Base-by-base conservation (phyloP, 1,140 invertebrate genomes). In the Cyclargus thomasi region DNA sequence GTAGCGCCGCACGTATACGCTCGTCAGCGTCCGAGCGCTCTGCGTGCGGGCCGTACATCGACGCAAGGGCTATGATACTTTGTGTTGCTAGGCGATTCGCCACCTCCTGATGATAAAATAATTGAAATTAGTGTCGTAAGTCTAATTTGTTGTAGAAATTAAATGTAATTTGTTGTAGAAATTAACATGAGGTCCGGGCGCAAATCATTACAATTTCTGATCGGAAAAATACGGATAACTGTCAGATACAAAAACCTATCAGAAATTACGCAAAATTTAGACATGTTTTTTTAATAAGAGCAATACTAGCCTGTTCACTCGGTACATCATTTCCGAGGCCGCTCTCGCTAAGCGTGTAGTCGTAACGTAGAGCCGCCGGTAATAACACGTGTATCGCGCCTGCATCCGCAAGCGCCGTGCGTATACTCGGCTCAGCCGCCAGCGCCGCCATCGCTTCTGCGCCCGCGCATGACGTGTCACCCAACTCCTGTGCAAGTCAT, bases 291-390 rank as follows among this genome's bases (percentile, higher is more conserved):
- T n/a, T n/a, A n/a, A 4, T 29, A 29, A 29, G 8, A 29, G 29
- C 29, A 29, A 4, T 8, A 64, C 17, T 62, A 20, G 94, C 94
- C 92, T 96, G 95, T 83, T 95, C 93, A 86, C 99, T 99, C 5
- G 95, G 93, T 96, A 95, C 81, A 74, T 92, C 95, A 92, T 82
- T 78, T 2, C 97, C 95, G 16, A 99, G 96, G 0, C 98, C 98
- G 67, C 98, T 97, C 91, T 99, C 99, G 67, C 99, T 97, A 67
- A 99, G 91, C 0, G 99, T 99, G 85, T 96, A 99, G 91, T 99
- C 99, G 84, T 99, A 99, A 59, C 95, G 95, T 86, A 99, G 99
- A 80, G 98, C 94, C 76, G 97, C 97, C 0, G 96, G 92, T 63
- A 99, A 85, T 23, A 99, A 87, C 80, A 98, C 97, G 96, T 97